Evolutionary conservation across 2,797 vertebrate species (phyloP).

Genomic region (Sarcophilus harrisii): DNA sequence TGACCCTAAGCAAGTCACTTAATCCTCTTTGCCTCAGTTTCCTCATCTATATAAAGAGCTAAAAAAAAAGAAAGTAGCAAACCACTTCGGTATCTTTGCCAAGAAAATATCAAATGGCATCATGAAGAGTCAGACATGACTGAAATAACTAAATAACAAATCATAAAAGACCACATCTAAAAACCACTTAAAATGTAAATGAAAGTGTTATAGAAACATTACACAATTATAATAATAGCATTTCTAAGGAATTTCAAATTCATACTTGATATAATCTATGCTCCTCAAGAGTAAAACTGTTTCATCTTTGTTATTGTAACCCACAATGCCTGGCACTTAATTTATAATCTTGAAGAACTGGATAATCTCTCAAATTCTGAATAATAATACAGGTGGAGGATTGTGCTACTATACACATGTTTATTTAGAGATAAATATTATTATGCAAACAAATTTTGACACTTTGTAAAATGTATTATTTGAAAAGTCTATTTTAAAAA

Average conservation of each 20-base stretch:
- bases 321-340: neutral
- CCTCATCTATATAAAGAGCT: neutral
- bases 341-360: neutral
- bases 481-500: neutral
- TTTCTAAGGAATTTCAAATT: neutral
- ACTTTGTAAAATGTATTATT: neutral
- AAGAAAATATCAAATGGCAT: neutral
- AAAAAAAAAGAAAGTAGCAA: neutral
- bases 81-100: neutral
- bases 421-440: too few relatives aligned
- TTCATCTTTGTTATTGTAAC: too few relatives aligned
- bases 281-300: neutral
- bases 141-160: neutral
- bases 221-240: neutral
- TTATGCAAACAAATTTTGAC: neutral
- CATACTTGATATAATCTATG: neutral
- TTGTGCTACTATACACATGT: neutral
- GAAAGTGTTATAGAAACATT: neutral
- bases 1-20: neutral
- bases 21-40: neutral
- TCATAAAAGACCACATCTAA: neutral
- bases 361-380: neutral
- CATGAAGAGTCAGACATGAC: neutral
- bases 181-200: neutral
- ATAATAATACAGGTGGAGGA: neutral